Evolutionary conservation across 2,797 vertebrate species (phyloP).

Genomic region (Gephyroberyx darwinii): DNA sequence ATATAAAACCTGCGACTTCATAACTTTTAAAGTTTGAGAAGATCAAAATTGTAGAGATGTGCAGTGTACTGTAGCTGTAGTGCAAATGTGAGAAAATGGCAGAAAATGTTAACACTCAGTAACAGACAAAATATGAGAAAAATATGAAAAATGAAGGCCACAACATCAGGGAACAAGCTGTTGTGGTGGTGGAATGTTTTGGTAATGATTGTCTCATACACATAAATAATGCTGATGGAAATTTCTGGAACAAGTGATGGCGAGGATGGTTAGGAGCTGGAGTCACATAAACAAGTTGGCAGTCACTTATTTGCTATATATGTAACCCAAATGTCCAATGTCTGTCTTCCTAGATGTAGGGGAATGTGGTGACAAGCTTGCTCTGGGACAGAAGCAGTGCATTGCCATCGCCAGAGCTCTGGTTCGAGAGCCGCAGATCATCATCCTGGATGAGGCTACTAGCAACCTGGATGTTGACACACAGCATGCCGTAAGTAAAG

Average conservation of each 20-base stretch:
- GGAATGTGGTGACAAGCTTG: constrained; percentile 79
- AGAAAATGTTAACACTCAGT: too few species aligned
- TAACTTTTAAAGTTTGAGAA: too few species aligned
- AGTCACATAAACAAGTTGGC: not conserved
- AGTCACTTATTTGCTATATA: not conserved
- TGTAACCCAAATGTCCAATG: not conserved
- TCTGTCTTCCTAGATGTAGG: constrained; percentile 80
- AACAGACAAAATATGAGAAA: too few species aligned
- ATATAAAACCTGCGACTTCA: too few species aligned
- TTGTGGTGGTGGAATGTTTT: too few species aligned
- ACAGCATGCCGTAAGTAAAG: constrained; percentile 68
- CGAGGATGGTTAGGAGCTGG: not conserved
- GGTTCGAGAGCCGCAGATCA: constrained; percentile 82
- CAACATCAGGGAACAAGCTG: too few species aligned
- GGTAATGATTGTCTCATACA: too few species aligned
- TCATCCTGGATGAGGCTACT: constrained; percentile 90
- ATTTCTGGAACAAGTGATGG: not conserved
- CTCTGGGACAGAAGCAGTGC: constrained; percentile 85
- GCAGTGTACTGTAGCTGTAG: too few species aligned
- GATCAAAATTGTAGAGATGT: too few species aligned
- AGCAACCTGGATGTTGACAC: constrained; percentile 83
- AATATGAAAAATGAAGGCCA: too few species aligned
- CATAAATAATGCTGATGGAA: not conserved
- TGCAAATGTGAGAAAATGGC: too few species aligned
- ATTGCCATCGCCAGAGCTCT: constrained; percentile 87